Base-by-base conservation (phyloP, 1,140 invertebrate species). In the Phortica variegata region DNA sequence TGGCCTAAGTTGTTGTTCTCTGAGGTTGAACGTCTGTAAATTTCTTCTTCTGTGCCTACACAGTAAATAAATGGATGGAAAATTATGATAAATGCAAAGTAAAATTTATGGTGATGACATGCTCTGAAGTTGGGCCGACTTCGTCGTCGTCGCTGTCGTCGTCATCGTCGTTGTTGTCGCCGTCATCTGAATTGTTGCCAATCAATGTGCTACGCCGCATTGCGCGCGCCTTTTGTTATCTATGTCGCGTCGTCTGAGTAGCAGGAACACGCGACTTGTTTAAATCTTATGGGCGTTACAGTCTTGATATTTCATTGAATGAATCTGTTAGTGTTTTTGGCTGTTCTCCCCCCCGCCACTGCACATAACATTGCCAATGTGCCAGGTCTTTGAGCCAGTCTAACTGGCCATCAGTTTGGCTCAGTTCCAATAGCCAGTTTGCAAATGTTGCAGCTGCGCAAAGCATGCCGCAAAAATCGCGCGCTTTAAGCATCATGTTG, bases 71-170 rank as follows among this genome's bases (percentile, higher is more conserved):
- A 68, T 68, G 60, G 57, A 63, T 60, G 60, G 12, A 43, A 68
- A 68, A 68, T 68, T 68, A 63, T 68, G 63, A 68, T 68, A 65
- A 68, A 68, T 68, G 63, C 54, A 60, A 60, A 57, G 49, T 54
- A 56, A 68, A 68, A 68, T 68, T 68, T 68, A 68, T 68, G 65
- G 55, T 68, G 63, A 68, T 68, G 63, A 68, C 63, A 66, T 66
- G 51, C 48, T 63, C 45, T 43, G 44, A 43, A 47, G 47, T 49
- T 52, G 42, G 48, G 47, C 43, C 23, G 23, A 29, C 43, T 47
- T 36, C 32, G 13, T 5, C 41, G 37, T 38, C 42, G 5, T 10
- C 23, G 10, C 5, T 26, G 23, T 10, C 23, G 23, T 26, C 23
- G 23, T 26, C 23, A 26, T 10, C 23, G 23, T n/a, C n/a, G n/a